These are phyloP conservation scores for Callorhinus ursinus DNA, from an alignment of 2,113 vertebrate genomes.

Conservation along the genomic window DNA sequence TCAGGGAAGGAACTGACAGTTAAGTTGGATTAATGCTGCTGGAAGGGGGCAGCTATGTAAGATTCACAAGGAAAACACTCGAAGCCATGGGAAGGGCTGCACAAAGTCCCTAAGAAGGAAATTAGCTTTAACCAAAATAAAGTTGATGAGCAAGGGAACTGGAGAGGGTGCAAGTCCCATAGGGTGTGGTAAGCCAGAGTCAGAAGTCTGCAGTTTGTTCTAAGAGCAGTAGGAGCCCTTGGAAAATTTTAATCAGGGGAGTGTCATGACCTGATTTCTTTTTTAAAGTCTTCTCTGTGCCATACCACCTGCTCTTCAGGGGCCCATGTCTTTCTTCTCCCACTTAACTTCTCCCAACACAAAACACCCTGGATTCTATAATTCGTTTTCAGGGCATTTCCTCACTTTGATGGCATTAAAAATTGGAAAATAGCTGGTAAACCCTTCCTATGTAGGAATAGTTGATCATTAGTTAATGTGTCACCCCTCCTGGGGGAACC, in stretches of 20 bases:
- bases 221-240: background rate
- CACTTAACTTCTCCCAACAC: background rate
- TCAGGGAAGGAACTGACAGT: background rate
- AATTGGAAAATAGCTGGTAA: background rate
- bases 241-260: background rate
- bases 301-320: background rate
- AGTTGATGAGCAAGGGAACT: background rate
- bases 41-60: no score
- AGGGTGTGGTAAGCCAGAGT: background rate
- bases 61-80: background rate
- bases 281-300: background rate
- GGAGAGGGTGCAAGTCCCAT: background rate
- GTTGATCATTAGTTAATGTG: background rate
- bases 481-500: background rate
- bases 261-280: background rate
- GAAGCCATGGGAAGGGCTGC: background rate
- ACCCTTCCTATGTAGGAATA: background rate
- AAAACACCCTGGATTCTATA: background rate
- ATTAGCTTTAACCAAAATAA: background rate
- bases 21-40: background rate
- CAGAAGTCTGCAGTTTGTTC: background rate
- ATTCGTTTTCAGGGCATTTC: background rate
- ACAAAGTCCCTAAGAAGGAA: background rate
- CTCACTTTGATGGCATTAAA: background rate
- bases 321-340: background rate